A percentile compares a stretch with the other conserved stretches of the same genome.
These are phyloP conservation scores for Scalopus aquaticus DNA, from an alignment of 2,113 vertebrate species.

Conservation along the genomic window DNA sequence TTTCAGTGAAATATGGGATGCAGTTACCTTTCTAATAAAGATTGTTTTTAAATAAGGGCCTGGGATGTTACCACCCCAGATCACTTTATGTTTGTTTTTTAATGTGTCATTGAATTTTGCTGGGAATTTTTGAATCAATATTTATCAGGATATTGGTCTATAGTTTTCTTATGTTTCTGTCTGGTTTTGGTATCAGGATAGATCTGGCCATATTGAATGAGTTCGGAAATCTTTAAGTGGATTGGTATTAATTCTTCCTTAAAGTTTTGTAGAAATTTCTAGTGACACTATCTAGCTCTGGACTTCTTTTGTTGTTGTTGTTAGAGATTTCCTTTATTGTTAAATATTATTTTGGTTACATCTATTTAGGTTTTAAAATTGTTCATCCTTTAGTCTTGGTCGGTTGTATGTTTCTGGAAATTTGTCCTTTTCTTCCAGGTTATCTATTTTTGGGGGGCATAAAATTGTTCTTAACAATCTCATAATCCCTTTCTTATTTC, in stretches of 20 bases:
- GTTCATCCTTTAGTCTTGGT: not conserved
- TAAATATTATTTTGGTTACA: not conserved
- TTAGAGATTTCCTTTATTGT: not conserved
- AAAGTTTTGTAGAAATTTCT: not conserved
- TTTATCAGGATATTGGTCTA: not conserved
- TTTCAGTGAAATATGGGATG: no score
- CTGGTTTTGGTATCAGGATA: not conserved
- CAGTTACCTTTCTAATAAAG: no score
- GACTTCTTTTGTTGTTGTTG: not conserved
- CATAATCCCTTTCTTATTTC: not conserved
- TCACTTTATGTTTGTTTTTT: not conserved
- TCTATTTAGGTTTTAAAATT: not conserved
- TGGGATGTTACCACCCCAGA: no score
- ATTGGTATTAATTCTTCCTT: not conserved
- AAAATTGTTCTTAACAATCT: not conserved
- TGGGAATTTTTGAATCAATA: not conserved
- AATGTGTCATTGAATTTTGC: not conserved
- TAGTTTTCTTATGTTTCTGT: not conserved
- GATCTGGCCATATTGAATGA: not conserved
- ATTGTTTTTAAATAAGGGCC: no score
- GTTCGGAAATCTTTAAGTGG: not conserved
- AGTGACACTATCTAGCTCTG: not conserved
- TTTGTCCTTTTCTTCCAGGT: not conserved
- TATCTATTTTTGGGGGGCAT: not conserved
- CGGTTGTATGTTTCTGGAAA: not conserved